Base-by-base conservation (phyloP, 2,888 invertebrate species). In the Deilephila elpenor region DNA sequence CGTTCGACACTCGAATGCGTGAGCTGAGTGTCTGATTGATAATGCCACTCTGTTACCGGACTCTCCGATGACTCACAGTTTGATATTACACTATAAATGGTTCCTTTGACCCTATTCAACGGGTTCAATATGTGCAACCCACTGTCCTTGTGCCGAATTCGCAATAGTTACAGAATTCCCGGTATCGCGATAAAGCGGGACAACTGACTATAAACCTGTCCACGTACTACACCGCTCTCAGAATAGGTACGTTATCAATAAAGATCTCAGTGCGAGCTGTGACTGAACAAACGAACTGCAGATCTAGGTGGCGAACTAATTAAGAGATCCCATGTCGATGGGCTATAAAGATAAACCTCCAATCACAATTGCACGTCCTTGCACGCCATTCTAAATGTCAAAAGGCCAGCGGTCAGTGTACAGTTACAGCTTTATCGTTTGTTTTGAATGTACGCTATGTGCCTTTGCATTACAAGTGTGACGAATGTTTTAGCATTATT, bases 41-140 rank as follows among this genome's bases (percentile, higher is more conserved):
- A 88, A 85, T 84, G 78, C 76, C 84, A 81, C 81, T 83, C 83
- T 86, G 82, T 86, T 85, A 84, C 87, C 85, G 91, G 91, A 90
- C 89, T 89, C 88, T 90, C 89, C 87, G 80, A 82, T 94, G 93
- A 94, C 82, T 94, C 93, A 93, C 78, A 77, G 84, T 86, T 88
- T 88, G 89, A 88, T 89, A 89, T 88, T 87, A 86, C 61, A 61
- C 61, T 86, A 88, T 89, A 86, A 88, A 90, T 91, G 89, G 89
- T 89, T 92, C 90, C 90, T 92, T 91, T 93, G 91, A 93, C 93
- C 92, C 89, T 88, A 90, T 91, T 91, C 86, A 88, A 84, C 80
- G 60, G 85, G 89, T 89, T 88, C 89, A 89, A 89, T 89, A 84
- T 87, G 86, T 90, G 88, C 89, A 89, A 82, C 81, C 82, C 79